phyloP scores from a whole-genome alignment of 2,797 vertebrate species.

The Setipinna tenuifilis region DNA sequence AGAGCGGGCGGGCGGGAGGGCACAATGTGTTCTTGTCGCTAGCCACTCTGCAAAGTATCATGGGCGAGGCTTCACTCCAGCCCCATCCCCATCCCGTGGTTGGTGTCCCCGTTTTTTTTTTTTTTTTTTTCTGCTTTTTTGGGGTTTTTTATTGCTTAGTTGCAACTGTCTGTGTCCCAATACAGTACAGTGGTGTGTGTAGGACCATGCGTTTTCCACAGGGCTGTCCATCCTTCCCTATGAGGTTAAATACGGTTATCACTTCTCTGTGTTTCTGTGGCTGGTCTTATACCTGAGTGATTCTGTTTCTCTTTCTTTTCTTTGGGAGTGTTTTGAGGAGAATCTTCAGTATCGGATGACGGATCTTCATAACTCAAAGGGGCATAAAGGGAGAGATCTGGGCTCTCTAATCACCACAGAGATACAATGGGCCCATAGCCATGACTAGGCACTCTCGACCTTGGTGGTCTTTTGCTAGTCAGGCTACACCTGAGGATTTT shows the following conservation, averaged over 20 bases:
- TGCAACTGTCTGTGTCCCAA: background rate
- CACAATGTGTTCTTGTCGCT: slow-evolving; percentile 76
- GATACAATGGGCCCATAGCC: slow-evolving; percentile 33
- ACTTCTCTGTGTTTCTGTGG: background rate
- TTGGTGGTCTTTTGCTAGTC: slow-evolving; percentile 67
- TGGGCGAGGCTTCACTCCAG: background rate
- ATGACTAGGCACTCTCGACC: slow-evolving; percentile 69
- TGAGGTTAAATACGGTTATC: background rate
- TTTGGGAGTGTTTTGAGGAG: slow-evolving; percentile 64
- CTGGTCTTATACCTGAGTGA: background rate
- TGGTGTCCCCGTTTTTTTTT: background rate
- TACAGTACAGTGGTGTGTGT: background rate
- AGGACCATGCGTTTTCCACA: background rate
- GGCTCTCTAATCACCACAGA: background rate
- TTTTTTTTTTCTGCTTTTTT: background rate
- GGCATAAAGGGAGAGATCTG: background rate
- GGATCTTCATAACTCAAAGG: slow-evolving; percentile 20
- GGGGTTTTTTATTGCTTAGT: background rate
- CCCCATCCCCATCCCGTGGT: too few species aligned
- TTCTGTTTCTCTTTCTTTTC: slow-evolving; percentile 62
- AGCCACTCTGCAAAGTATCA: slow-evolving; percentile 55
- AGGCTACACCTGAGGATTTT: slow-evolving; percentile 64
- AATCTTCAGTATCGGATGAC: slow-evolving; percentile 42
- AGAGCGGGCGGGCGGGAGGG: slow-evolving; percentile 62
- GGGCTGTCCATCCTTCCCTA: background rate